Evolutionary conservation across 2,797 vertebrate species (phyloP), one percentile per base, ranked within the genome.

Genomic region (Myotis pilosus): DNA sequence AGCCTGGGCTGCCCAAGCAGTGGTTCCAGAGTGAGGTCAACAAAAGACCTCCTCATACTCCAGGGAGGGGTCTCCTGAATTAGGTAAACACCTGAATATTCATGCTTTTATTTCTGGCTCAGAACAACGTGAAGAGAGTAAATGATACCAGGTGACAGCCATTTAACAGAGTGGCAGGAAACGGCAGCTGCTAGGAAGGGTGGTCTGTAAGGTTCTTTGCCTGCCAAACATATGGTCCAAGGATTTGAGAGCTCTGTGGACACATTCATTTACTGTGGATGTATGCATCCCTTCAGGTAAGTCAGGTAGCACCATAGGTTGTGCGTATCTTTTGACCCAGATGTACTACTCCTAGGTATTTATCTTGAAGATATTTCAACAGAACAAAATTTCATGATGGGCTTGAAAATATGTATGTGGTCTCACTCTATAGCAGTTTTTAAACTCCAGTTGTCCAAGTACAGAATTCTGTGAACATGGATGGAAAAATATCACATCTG

Each of bases 41-140:
- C 87, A 95, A 89, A 97, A 95, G 66, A 93, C 33, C 89, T 76
- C 94, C 92, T 97, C 81, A 93, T 94, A 53, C 64, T 92, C 76
- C 60, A 94, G 79, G 93, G 90, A 91, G 60, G 69, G 20, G 64
- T 86, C 85, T 88, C 51, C 53, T 83, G 44, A 92, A 86, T 60
- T 86, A 83, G 85, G 82, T 85, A 93, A 94, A 93, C 79, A 93
- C 62, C 80, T 87, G 36, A 85, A 92, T 76, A 91, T 88, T 86
- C 55, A 89, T 64, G 53, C 51, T 90, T 95, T 92, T 86, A 92
- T 83, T 95, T 95, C n/a, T 89, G 66, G 75, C 55, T 94, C 93
- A 33, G 85, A 89, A 93, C 71, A 81, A 76, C 76, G 66, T 1
- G 6, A 82, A 23, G n/a, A 86, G 47, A 75, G 38, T 85, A 93